Base-by-base conservation (phyloP, 2,888 invertebrate genomes). In the Melolontha melolontha region DNA sequence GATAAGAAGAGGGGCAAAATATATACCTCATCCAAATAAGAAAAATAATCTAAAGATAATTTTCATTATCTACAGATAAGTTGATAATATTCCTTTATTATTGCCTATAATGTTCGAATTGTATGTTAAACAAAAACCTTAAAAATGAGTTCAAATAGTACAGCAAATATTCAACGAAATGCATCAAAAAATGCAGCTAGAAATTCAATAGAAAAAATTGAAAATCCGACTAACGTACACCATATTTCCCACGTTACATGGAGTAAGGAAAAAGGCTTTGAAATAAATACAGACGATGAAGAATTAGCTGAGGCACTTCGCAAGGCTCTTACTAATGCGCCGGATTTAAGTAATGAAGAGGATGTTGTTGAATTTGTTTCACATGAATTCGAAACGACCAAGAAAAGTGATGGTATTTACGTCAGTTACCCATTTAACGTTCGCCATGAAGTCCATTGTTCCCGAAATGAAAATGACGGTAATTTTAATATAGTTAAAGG, bases 221-320 rank as follows among this genome's bases (percentile, higher is more conserved):
- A 57, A 12, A 39, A 22, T n/a, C 66, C 66, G 16, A 66, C 49
- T n/a, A 59, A 66, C 22, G 55, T 66, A 12, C 40, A 66, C 12
- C 66, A 66, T 40, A 29, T 66, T 22, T 40, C 66, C 2, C 66
- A 66, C 41, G 57, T 66, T 34, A 66, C 57, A 17, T 66, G 66
- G 57, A 57, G 42, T 11, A 41, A 55, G 14, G 51, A 59, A 27
- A 59, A 66, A 1, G 66, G 55, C 0, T 66, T 66, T n/a, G 50
- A 41, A 40, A 59, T 66, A 14, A 59, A 66, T 40, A 66, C 66
- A 1, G 57, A 66, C 29, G 66, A 66, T 27, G 66, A 66, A 40
- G 50, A 57, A 49, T 29, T 66, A 17, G 57, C 66, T 5, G 27
- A 66, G 14, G 10, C 29, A 16, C 17, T 62, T 34, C 47, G 39